These are phyloP conservation scores for Chauna torquata DNA, from an alignment of 2,113 vertebrate genomes.

Conservation along the genomic window DNA sequence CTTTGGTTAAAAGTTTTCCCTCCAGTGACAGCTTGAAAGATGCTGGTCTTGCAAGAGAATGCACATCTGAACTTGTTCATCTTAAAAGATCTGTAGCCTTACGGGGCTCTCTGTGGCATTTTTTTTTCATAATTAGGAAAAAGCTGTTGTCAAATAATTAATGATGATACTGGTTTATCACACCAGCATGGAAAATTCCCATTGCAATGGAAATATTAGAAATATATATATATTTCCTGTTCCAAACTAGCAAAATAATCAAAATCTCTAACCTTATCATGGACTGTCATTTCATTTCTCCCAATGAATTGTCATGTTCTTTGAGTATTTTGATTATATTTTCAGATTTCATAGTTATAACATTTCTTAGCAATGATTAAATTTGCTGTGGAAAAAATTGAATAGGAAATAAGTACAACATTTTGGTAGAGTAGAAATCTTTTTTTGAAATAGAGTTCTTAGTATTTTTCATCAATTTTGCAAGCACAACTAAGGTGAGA, in stretches of 20 bases:
- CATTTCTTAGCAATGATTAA: background rate
- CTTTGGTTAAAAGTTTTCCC: background rate
- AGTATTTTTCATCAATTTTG: background rate
- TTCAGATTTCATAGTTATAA: background rate
- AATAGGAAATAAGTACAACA: background rate
- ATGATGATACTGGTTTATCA: background rate
- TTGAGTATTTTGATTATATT: background rate
- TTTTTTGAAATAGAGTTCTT: background rate
- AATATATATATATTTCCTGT: background rate
- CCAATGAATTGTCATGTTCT: background rate
- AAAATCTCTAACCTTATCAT: background rate
- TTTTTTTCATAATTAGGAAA: background rate
- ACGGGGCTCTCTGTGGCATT: background rate
- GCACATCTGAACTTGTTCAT: background rate
- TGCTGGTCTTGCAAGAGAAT: background rate
- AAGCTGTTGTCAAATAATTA: background rate
- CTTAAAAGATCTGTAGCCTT: background rate
- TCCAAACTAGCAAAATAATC: background rate
- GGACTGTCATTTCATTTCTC: background rate
- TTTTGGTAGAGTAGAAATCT: background rate
- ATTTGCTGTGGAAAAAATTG: background rate
- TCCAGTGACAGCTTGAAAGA: background rate
- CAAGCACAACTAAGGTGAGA: background rate
- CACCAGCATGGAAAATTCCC: background rate
- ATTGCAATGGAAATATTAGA: background rate